These are phyloP conservation scores for Perizoma affinitatum DNA, from an alignment of 2,888 invertebrate species.

Conservation along the genomic window DNA sequence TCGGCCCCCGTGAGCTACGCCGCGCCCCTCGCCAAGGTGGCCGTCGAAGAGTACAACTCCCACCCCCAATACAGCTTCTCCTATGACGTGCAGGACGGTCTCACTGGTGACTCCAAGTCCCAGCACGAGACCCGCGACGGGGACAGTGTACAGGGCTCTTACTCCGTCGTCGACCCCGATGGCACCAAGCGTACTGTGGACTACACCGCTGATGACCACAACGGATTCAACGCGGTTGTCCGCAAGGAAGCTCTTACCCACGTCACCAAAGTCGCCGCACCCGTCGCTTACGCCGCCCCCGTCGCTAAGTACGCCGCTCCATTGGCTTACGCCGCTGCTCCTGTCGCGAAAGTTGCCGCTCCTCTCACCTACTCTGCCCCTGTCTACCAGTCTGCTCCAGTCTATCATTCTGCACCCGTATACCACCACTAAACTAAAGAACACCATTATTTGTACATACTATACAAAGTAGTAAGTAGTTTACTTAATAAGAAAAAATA, in stretches of 20 bases:
- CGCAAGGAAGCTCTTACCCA: slow-evolving; percentile 69
- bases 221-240: slow-evolving; percentile 81
- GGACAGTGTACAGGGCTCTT: slow-evolving; percentile 78
- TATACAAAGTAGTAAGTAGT: background rate
- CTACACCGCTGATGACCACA: slow-evolving; percentile 74
- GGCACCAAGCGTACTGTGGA: slow-evolving; percentile 80
- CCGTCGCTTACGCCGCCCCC: slow-evolving; percentile 50
- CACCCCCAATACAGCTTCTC: slow-evolving; percentile 79
- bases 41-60: slow-evolving; percentile 57
- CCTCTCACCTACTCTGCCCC: slow-evolving; percentile 66
- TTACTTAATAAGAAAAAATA: slow-evolving; percentile 1
- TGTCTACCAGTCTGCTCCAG: slow-evolving; percentile 59
- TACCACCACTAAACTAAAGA: slow-evolving; percentile 64
- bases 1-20: slow-evolving; percentile 45
- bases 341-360: slow-evolving; percentile 44
- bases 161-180: slow-evolving; percentile 80
- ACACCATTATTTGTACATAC: background rate
- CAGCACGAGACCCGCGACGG: slow-evolving; percentile 82
- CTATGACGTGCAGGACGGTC: slow-evolving; percentile 79
- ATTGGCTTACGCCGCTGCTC: slow-evolving; percentile 49
- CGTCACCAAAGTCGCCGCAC: slow-evolving; percentile 50
- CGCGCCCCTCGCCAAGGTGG: slow-evolving; percentile 49
- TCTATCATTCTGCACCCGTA: slow-evolving; percentile 58
- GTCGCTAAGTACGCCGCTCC: slow-evolving; percentile 56
- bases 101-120: slow-evolving; percentile 74